These are phyloP conservation scores for Bibio marci DNA, from an alignment of 2,888 invertebrate species.

Conservation along the genomic window DNA sequence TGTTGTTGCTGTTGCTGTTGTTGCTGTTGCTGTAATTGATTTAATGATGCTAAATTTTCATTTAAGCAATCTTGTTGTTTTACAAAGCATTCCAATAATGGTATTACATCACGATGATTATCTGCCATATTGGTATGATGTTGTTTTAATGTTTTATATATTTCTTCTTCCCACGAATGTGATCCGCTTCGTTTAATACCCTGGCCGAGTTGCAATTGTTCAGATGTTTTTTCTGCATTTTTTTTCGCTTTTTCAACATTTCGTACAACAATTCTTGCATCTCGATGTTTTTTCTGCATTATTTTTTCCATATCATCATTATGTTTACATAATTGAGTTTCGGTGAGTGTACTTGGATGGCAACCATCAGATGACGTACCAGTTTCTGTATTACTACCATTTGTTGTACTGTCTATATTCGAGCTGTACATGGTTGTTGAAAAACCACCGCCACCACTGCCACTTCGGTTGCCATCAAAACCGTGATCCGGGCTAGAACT, in stretches of 20 bases:
- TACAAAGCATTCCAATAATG: constrained; percentile 8
- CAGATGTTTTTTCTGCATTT: constrained; percentile 20
- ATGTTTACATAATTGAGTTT: constrained; percentile 48
- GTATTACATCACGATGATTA: background rate
- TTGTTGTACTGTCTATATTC: constrained; percentile 34
- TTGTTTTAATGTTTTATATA: constrained; percentile 36
- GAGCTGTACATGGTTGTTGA: constrained; percentile 42
- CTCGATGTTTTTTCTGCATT: constrained; percentile 52
- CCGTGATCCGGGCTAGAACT: background rate
- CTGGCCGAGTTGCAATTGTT: constrained; percentile 20
- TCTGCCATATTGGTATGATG: constrained; percentile 19
- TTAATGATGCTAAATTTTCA: no score
- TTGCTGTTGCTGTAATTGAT: background rate
- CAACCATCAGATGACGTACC: constrained; percentile 27
- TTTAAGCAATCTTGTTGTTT: no score
- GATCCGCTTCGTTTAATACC: constrained; percentile 41
- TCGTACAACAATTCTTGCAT: constrained; percentile 35
- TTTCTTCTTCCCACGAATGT: constrained; percentile 41
- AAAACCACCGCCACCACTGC: constrained; percentile 35
- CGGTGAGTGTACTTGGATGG: constrained; percentile 38
- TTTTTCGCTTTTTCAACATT: constrained; percentile 30
- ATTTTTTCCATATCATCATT: constrained; percentile 69
- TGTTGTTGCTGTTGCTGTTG: background rate
- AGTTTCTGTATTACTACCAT: constrained; percentile 30
- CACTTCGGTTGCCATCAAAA: constrained; percentile 28